Evolutionary conservation across 1,140 invertebrate genomes (phyloP).

Genomic region (Trinorchestia longiramus): DNA sequence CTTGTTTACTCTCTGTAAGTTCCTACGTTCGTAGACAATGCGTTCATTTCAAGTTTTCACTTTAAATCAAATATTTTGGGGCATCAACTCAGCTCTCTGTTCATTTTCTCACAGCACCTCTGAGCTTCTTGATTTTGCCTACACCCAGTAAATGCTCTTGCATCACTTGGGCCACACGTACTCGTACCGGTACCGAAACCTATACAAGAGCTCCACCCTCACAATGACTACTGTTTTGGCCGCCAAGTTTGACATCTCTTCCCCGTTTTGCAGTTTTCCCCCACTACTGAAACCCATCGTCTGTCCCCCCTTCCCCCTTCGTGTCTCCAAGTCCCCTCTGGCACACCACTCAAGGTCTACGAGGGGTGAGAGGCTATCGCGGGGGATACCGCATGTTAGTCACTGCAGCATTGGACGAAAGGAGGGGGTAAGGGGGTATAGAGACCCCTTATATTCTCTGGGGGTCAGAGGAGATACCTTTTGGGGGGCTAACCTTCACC

Average conservation of each 20-base stretch:
- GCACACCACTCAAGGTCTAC: background rate
- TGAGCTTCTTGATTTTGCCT: background rate
- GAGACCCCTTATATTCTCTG: conserved; percentile 33
- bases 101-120: background rate
- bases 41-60: background rate
- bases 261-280: background rate
- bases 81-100: background rate
- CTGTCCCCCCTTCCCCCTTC: background rate
- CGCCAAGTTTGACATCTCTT: background rate
- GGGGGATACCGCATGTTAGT: background rate
- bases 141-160: background rate
- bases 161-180: background rate
- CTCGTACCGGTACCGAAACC: background rate
- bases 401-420: background rate
- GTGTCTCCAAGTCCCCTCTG: background rate
- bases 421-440: conserved; percentile 7
- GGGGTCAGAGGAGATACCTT: conserved; percentile 26
- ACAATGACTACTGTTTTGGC: background rate
- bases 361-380: background rate
- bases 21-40: background rate
- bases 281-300: background rate
- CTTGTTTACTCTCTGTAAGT: background rate
- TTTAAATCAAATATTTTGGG: background rate
- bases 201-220: no score
- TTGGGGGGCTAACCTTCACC: conserved; percentile 40